Evolutionary conservation across 1,140 invertebrate species (phyloP).

Genomic region (Rhizoglyphus robini): DNA sequence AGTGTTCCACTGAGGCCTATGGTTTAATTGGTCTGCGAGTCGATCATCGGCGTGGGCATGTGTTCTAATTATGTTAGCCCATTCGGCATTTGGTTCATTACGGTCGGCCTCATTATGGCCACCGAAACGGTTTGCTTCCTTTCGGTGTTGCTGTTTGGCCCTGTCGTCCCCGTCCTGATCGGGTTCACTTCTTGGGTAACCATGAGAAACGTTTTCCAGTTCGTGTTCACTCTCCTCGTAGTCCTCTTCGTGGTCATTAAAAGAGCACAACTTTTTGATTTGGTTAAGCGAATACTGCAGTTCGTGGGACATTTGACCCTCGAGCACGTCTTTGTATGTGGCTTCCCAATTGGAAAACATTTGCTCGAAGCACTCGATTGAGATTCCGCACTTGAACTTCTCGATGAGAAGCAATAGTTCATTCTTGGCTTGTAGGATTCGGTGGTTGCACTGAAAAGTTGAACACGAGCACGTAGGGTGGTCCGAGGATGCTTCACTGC

Average conservation of each 20-base stretch:
- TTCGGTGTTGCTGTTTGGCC: too few species aligned
- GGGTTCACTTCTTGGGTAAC: too few species aligned
- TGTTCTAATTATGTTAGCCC: too few species aligned
- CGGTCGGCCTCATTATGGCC: too few species aligned
- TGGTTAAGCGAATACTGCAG: conserved; percentile 4
- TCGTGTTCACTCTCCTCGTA: too few species aligned
- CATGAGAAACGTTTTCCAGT: too few species aligned
- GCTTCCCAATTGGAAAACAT: conserved; percentile 2
- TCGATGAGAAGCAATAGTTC: conserved; percentile 17
- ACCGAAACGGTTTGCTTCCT: too few species aligned
- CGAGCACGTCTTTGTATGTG: conserved; percentile 5
- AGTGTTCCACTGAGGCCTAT: too few species aligned
- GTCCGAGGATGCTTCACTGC: background rate
- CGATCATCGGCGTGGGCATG: too few species aligned
- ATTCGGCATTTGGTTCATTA: too few species aligned
- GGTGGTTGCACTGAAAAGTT: background rate
- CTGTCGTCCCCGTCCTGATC: too few species aligned
- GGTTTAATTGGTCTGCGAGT: too few species aligned
- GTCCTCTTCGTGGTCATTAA: background rate
- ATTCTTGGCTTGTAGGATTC: background rate
- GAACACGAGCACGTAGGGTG: background rate
- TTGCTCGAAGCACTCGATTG: background rate
- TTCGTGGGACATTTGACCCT: conserved; percentile 12
- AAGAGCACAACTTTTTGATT: conserved; percentile 8
- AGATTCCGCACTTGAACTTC: conserved; percentile 7